phyloP scores from a whole-genome alignment of 2,888 invertebrate species.

The Catotricha subobsoleta region DNA sequence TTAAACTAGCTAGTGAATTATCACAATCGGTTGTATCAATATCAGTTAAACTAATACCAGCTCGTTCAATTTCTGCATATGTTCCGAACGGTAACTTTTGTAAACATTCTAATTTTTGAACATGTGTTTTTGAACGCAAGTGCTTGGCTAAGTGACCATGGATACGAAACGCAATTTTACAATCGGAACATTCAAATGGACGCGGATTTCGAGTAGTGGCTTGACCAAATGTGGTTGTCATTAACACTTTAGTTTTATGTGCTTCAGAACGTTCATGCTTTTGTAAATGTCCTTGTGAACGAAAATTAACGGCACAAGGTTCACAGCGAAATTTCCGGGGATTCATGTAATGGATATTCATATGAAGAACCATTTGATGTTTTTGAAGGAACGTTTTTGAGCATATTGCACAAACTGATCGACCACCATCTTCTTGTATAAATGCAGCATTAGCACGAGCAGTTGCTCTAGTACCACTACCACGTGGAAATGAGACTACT shows the following conservation, averaged over 20 bases:
- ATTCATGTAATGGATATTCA: constrained; percentile 81
- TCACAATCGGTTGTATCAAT: constrained; percentile 95
- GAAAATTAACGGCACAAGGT: constrained; percentile 78
- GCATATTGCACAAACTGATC: constrained; percentile 69
- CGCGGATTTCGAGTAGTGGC: constrained; percentile 81
- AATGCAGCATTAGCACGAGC: constrained; percentile 30
- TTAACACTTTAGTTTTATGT: constrained; percentile 81
- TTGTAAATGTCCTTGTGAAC: constrained; percentile 77
- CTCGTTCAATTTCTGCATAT: constrained; percentile 83
- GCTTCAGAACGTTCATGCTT: constrained; percentile 85
- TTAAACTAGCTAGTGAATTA: constrained; percentile 75
- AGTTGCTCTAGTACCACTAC: constrained; percentile 20
- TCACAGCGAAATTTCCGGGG: constrained; percentile 71
- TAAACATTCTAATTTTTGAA: constrained; percentile 80
- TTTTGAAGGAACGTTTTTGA: constrained; percentile 83
- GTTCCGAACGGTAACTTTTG: constrained; percentile 88
- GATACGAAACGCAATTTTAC: constrained; percentile 88
- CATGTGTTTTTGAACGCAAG: constrained; percentile 85
- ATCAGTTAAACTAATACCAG: constrained; percentile 75
- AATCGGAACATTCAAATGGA: constrained; percentile 90
- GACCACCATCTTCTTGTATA: constrained; percentile 50
- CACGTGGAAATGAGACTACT: constrained; percentile 11
- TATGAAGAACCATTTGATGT: constrained; percentile 75
- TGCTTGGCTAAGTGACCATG: constrained; percentile 96
- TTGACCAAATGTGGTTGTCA: constrained; percentile 70